Base-by-base conservation (phyloP, 2,797 vertebrate genomes). In the Geotrypetes seraphini region DNA sequence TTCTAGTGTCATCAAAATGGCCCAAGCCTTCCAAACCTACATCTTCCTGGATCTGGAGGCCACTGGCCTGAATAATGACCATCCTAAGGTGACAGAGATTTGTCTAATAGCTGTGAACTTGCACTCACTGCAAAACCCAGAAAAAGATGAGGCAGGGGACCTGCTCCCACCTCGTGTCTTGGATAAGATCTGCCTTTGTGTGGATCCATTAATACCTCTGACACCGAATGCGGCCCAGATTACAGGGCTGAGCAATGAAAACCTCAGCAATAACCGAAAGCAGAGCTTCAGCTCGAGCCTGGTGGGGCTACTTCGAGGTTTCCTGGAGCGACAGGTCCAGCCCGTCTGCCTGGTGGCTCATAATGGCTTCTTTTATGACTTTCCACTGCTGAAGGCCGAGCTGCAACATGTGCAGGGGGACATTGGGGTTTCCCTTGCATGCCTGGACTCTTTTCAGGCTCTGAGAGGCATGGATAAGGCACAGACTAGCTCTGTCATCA, bases 291-390 rank as follows among this genome's bases (percentile, higher is more conserved):
- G 77, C 3, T 1, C 1, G 0, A 15, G 36, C 0, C 47, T 62
- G 31, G 47, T 54, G 10, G n/a, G n/a, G n/a, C 33, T 27, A 0
- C 22, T 73, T 14, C 46, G 39, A 11, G 61, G 49, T 7, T 77
- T 78, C 45, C 36, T 78, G 32, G 42, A 50, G 18, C 57, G 71
- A 11, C 73, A 78, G 45, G 50, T 53, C 7, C 31, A 55, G 8
- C 75, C 73, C 3, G 18, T 78, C 34, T 78, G 75, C 35, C 54
- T 75, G 2, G 67, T 78, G 27, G 71, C 73, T 11, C 75, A 78
- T 45, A 75, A 75, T 1, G 75, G 73, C 19, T 60, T 71, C 1
- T 23, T 29, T n/a, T 78, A 68, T 1, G 71, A 78, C 51, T 78
- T 70, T 27, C 71, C 73, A 2, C 39, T 78, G 17, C 47, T 70